Evolutionary conservation across 1,140 invertebrate species (phyloP), one percentile per base, ranked within the genome.

Genomic region (Hylaeus anthracinus): DNA sequence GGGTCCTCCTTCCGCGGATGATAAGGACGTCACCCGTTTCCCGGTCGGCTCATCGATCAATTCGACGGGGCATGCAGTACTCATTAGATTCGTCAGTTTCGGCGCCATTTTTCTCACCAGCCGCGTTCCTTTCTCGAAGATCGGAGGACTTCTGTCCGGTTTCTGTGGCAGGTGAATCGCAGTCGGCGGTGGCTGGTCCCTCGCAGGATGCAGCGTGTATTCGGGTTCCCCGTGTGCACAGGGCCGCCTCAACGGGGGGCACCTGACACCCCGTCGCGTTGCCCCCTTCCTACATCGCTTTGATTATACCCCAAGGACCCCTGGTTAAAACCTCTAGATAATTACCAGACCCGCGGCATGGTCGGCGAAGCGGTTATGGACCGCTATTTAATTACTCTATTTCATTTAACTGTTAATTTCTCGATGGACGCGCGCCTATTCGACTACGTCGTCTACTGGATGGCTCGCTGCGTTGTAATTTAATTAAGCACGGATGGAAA

Each of bases 221-320:
- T 82, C 45, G 70, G 76, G 51, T 70, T 72, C 45, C 74, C 53
- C 61, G 72, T 48, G 48, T 69, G 56, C 66, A 72, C 74, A 65
- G 72, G 76, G 81, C 26, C 75, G 53, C 66, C 77, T 26, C 88
- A 56, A 87, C 85, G 79, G 88, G 88, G 84, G 86, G 75, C 76
- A 51, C 39, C 39, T 26, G 83, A 61, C 87, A 72, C 83, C 90
- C 90, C 75, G 86, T 78, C 15, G 90, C 58, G 90, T 56, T 66
- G 70, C 71, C 82, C 83, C 88, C 81, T 76, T 83, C 83, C 79
- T 87, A 89, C 88, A 90, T 89, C 88, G 86, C 70, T 85, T 87
- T 84, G 82, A 90, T 90, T 90, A 89, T 87, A 81, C 75, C 53
- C 51, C 45, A 60, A 26, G 73, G 74, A 74, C 64, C 70, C 58